Conservation (phyloP, 2,888 invertebrate genomes). For the Melinaea marsaeus region DNA sequence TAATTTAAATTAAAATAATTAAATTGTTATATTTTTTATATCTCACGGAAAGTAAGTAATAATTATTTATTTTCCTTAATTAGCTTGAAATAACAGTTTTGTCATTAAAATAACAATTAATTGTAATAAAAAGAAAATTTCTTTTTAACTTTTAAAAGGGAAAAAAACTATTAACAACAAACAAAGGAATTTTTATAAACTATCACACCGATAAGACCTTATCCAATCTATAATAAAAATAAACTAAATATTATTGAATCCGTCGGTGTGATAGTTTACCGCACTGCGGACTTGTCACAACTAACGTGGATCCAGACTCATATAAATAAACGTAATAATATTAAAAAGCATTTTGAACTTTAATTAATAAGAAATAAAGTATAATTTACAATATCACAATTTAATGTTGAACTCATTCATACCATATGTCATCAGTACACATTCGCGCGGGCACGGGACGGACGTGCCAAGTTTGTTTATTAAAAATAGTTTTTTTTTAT, state of each 20-base stretch:
- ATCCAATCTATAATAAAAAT: too few species aligned
- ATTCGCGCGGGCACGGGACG: constrained; percentile 18
- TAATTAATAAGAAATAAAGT: background rate
- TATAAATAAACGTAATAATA: background rate
- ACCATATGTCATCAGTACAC: constrained; percentile 21
- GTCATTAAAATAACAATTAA: too few species aligned
- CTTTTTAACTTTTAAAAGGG: too few species aligned
- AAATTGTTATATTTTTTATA: too few species aligned
- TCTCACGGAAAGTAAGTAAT: too few species aligned
- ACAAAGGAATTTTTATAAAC: too few species aligned
- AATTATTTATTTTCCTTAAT: too few species aligned
- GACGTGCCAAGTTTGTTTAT: constrained; percentile 22
- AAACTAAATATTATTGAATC: background rate
- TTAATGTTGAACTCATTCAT: constrained; percentile 5
- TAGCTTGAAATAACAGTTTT: too few species aligned
- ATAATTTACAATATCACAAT: constrained; percentile 1
- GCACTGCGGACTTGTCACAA: constrained; percentile 2
- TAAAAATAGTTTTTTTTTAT: background rate
- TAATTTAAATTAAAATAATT: too few species aligned
- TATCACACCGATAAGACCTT: too few species aligned
- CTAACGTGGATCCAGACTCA: background rate
- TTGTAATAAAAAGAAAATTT: too few species aligned
- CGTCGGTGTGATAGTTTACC: background rate
- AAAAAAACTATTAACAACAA: too few species aligned
- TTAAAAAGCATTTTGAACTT: background rate